Conservation (phyloP, 2,797 vertebrate genomes). For the Cetoscarus ocellatus region DNA sequence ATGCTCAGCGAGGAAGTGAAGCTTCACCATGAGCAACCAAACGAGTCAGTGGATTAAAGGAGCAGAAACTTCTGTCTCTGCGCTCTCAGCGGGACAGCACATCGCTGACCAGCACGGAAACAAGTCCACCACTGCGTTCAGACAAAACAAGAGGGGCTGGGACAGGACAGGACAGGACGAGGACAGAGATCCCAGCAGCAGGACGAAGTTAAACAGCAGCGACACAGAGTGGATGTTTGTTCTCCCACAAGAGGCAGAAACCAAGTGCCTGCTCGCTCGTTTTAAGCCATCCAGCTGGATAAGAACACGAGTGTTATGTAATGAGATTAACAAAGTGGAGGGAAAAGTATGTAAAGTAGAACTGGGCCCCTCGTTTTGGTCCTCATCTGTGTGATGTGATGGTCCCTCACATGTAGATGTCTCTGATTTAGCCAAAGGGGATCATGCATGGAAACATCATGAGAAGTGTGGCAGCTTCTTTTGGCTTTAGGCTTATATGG, state of each 20-base stretch:
- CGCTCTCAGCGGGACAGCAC: background rate
- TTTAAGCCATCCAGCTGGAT: constrained; percentile 34
- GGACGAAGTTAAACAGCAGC: background rate
- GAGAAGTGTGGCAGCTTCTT: constrained; percentile 6
- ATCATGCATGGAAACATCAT: constrained; percentile 1
- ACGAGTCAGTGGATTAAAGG: background rate
- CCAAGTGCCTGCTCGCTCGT: constrained; percentile 18
- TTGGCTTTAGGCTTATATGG: too few relatives aligned
- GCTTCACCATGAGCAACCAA: background rate
- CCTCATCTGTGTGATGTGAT: background rate
- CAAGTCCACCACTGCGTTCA: background rate
- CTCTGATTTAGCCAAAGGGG: background rate
- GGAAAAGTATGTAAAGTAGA: constrained; percentile 24
- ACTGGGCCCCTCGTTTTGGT: constrained; percentile 6
- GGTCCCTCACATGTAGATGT: background rate
- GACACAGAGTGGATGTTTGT: constrained; percentile 5
- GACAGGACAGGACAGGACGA: background rate
- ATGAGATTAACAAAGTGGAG: constrained; percentile 36
- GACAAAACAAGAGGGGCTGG: background rate
- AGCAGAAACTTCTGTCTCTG: background rate
- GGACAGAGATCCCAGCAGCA: background rate
- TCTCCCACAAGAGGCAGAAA: constrained; percentile 19
- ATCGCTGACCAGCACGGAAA: background rate
- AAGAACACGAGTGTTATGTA: constrained; percentile 16
- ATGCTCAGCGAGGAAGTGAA: constrained; percentile 2